Evolutionary conservation across 2,888 invertebrate genomes (phyloP).

Genomic region (Pimpla rufipes): DNA sequence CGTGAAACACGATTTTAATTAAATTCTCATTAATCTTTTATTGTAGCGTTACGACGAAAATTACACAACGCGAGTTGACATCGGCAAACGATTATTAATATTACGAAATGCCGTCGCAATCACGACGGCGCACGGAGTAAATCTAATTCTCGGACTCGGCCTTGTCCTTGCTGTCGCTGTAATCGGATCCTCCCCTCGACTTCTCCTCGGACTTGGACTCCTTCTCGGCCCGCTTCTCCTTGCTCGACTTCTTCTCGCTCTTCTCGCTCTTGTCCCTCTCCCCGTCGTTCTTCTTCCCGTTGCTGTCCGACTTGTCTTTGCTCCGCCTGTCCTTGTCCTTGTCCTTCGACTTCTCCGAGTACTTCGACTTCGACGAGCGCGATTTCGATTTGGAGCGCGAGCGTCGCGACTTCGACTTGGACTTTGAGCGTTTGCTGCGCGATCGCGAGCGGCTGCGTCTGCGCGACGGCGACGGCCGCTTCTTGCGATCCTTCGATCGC

Average conservation of each 20-base stretch:
- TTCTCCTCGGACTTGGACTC: slow-evolving; percentile 77
- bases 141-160: slow-evolving; percentile 76
- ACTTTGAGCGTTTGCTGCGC: slow-evolving; percentile 88
- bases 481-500: slow-evolving; percentile 83
- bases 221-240: slow-evolving; percentile 79
- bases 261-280: slow-evolving; percentile 83
- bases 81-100: slow-evolving; percentile 51
- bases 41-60: slow-evolving; percentile 54
- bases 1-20: not conserved
- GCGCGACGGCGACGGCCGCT: slow-evolving; percentile 77
- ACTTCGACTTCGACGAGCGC: slow-evolving; percentile 83
- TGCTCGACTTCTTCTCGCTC: slow-evolving; percentile 80
- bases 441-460: slow-evolving; percentile 84
- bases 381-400: slow-evolving; percentile 86
- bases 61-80: slow-evolving; percentile 57
- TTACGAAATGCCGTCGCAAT: slow-evolving; percentile 44
- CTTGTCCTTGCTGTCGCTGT: slow-evolving; percentile 75
- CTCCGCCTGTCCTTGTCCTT: slow-evolving; percentile 79
- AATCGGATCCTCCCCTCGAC: slow-evolving; percentile 72
- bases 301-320: slow-evolving; percentile 81
- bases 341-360: slow-evolving; percentile 83
- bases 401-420: slow-evolving; percentile 84
- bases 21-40: slow-evolving; percentile 55
- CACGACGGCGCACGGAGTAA: slow-evolving; percentile 1
- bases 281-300: slow-evolving; percentile 83